phyloP scores from a whole-genome alignment of 1,140 invertebrate genomes.

The Oreohelix idahoensis region DNA sequence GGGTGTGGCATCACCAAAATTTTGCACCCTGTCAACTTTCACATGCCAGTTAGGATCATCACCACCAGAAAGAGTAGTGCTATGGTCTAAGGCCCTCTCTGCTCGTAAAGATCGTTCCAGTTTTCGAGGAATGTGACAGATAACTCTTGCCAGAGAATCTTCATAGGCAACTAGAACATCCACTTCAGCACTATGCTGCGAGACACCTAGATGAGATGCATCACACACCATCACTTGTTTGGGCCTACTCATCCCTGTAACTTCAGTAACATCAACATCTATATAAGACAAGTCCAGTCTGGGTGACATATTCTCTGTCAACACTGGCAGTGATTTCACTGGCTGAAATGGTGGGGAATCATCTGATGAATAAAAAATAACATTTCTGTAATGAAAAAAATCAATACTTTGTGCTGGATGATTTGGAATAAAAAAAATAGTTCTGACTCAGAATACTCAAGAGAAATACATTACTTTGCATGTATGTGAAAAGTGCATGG shows the following conservation, averaged over 20 bases:
- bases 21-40: conserved; percentile 8
- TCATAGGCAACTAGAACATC: conserved; percentile 18
- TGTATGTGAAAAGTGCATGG: too few relatives aligned
- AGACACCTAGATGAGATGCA: conserved; percentile 26
- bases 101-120: not conserved
- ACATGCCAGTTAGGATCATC: not conserved
- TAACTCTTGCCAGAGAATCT: conserved; percentile 17
- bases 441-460: too few relatives aligned
- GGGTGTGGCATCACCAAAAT: not conserved
- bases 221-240: conserved; percentile 31
- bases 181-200: conserved; percentile 1
- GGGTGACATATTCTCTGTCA: conserved; percentile 24
- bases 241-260: not conserved
- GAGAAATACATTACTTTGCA: too few relatives aligned
- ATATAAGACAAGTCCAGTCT: conserved; percentile 32
- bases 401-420: too few relatives aligned
- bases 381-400: not conserved
- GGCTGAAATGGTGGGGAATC: conserved; percentile 14
- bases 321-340: not conserved
- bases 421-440: too few relatives aligned
- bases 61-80: too few relatives aligned
- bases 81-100: not conserved
- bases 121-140: conserved; percentile 31
- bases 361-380: not conserved
- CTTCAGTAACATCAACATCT: not conserved